phyloP scores from a whole-genome alignment of 2,113 vertebrate genomes.

The Ardeotis arabs region DNA sequence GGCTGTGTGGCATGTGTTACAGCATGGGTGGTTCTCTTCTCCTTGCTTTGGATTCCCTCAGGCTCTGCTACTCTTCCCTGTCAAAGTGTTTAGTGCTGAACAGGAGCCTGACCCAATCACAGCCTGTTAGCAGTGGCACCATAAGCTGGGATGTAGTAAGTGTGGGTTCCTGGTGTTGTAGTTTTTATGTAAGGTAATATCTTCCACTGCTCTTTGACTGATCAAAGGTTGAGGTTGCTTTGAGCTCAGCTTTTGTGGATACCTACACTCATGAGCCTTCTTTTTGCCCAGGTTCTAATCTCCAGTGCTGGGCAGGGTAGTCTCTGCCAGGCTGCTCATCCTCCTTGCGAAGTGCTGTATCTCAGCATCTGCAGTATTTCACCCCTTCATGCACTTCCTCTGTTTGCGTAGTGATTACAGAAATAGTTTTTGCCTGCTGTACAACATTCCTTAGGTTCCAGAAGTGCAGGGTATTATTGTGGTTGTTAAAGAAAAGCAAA shows the following conservation, averaged over 20 bases:
- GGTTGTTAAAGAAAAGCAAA: slow-evolving; percentile 6
- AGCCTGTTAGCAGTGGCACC: neutral
- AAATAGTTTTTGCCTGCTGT: slow-evolving; percentile 30
- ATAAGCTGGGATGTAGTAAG: neutral
- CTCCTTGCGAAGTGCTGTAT: neutral
- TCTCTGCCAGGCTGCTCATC: neutral
- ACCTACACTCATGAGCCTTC: neutral
- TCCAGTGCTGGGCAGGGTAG: neutral
- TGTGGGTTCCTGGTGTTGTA: neutral
- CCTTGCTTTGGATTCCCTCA: neutral
- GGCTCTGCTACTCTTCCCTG: neutral
- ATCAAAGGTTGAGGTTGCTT: neutral
- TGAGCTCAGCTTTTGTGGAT: neutral
- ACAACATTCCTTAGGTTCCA: neutral
- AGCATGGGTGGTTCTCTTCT: neutral
- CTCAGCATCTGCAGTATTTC: neutral
- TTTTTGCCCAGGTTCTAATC: neutral
- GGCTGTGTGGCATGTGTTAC: neutral
- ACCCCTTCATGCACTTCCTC: neutral
- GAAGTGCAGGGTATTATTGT: neutral
- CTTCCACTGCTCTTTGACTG: neutral
- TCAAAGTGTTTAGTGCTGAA: neutral
- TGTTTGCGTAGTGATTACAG: neutral
- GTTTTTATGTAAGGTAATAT: neutral
- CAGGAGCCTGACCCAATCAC: neutral